Conservation (phyloP, 2,888 invertebrate species). For the Drosophila formosana region DNA sequence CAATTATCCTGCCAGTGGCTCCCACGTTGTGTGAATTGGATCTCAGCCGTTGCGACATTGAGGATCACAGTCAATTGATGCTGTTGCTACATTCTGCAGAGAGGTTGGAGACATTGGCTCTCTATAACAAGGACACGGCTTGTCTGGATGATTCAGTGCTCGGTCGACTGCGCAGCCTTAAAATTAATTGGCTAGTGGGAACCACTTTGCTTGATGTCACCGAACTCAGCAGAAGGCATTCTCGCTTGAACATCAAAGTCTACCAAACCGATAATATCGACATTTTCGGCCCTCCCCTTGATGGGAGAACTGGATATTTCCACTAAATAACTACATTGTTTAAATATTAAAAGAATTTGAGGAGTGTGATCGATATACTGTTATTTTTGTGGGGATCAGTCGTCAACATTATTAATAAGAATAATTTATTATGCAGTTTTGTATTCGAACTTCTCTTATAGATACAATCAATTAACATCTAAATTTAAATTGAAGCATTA, state of each 20-base stretch:
- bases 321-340: not conserved
- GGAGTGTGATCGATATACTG: no score
- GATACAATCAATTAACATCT: no score
- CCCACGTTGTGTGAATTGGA: slow-evolving; percentile 47
- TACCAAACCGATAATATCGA: slow-evolving; percentile 33
- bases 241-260: slow-evolving; percentile 37
- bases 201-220: slow-evolving; percentile 19
- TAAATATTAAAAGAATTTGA: no score
- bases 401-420: no score
- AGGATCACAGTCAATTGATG: slow-evolving; percentile 33
- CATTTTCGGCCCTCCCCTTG: slow-evolving; percentile 35
- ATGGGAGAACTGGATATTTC: slow-evolving; percentile 23
- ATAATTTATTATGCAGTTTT: no score
- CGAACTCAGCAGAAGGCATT: slow-evolving; percentile 27
- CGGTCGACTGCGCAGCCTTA: slow-evolving; percentile 22
- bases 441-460: no score
- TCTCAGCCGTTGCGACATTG: slow-evolving; percentile 51
- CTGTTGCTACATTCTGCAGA: slow-evolving; percentile 39
- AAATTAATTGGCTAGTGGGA: slow-evolving; percentile 48
- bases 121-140: slow-evolving; percentile 41
- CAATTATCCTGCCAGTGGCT: slow-evolving; percentile 31
- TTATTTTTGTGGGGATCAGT: no score
- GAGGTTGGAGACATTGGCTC: slow-evolving; percentile 30
- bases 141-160: slow-evolving; percentile 36
- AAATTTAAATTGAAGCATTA: no score